Percentiles rank a stretch among this genome's conserved stretches.
These are phyloP conservation scores for Rana temporaria DNA, from an alignment of 2,113 vertebrate genomes.

Conservation along the genomic window DNA sequence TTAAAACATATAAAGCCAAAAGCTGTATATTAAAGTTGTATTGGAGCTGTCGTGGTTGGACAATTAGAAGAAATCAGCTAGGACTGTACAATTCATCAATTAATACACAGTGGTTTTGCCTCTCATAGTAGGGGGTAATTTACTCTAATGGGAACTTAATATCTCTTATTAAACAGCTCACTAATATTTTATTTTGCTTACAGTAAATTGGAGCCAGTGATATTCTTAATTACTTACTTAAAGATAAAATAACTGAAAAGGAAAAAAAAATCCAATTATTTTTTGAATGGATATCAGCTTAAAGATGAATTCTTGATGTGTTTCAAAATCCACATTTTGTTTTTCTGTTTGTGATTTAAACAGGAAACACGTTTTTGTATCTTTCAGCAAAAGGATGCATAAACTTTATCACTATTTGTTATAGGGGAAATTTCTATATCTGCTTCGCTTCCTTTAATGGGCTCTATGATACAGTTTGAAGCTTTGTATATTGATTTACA, in stretches of 20 bases:
- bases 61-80: slow-evolving; percentile 35
- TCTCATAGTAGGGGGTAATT: slow-evolving; percentile 73
- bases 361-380: too few relatives aligned
- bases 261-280: slow-evolving; percentile 58
- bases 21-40: slow-evolving; percentile 5
- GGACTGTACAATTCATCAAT: slow-evolving; percentile 67
- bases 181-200: slow-evolving; percentile 75
- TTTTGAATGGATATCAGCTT: slow-evolving; percentile 64
- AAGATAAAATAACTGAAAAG: slow-evolving; percentile 52
- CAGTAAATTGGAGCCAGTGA: slow-evolving; percentile 72
- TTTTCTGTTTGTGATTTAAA: slow-evolving; percentile 54
- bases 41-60: neutral
- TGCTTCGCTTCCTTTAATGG: too few relatives aligned
- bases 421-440: too few relatives aligned
- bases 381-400: too few relatives aligned
- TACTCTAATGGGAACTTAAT: slow-evolving; percentile 80
- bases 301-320: slow-evolving; percentile 65
- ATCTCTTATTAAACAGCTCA: slow-evolving; percentile 79
- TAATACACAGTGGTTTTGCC: slow-evolving; percentile 66
- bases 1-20: neutral
- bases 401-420: too few relatives aligned
- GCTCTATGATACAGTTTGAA: too few relatives aligned
- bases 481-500: too few relatives aligned
- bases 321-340: slow-evolving; percentile 65
- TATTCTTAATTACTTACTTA: slow-evolving; percentile 73